phyloP scores from a whole-genome alignment of 2,888 invertebrate genomes.

The Drosophila buzzatii region DNA sequence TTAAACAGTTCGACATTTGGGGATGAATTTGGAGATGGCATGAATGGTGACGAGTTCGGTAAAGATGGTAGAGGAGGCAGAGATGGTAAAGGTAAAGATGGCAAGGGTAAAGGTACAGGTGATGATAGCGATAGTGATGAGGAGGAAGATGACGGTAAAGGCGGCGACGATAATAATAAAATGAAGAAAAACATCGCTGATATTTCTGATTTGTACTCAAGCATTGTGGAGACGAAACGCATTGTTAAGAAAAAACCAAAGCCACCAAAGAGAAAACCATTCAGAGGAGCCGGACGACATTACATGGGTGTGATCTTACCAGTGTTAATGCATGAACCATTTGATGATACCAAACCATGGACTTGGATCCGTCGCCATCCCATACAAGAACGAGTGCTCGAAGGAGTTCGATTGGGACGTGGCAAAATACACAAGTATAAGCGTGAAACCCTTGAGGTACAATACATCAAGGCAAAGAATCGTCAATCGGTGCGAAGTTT shows the following conservation, averaged over 20 bases:
- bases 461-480: neutral
- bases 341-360: conserved; percentile 45
- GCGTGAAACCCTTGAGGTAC: neutral
- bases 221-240: conserved; percentile 20
- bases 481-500: conserved; percentile 4
- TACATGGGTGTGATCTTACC: conserved; percentile 30
- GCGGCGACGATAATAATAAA: neutral
- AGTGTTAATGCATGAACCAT: conserved; percentile 41
- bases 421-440: conserved; percentile 25
- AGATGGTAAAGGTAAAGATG: neutral
- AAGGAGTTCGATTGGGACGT: conserved; percentile 12
- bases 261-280: neutral
- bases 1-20: neutral
- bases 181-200: neutral
- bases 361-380: conserved; percentile 52
- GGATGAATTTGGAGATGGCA: neutral
- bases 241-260: conserved; percentile 11
- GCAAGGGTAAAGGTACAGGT: neutral
- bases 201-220: conserved; percentile 32
- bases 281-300: neutral
- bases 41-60: neutral
- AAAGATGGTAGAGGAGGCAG: neutral
- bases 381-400: conserved; percentile 10
- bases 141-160: neutral
- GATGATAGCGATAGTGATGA: neutral